Conservation (phyloP, 1,140 invertebrate species). For the Leptoteleia sp. region DNA sequence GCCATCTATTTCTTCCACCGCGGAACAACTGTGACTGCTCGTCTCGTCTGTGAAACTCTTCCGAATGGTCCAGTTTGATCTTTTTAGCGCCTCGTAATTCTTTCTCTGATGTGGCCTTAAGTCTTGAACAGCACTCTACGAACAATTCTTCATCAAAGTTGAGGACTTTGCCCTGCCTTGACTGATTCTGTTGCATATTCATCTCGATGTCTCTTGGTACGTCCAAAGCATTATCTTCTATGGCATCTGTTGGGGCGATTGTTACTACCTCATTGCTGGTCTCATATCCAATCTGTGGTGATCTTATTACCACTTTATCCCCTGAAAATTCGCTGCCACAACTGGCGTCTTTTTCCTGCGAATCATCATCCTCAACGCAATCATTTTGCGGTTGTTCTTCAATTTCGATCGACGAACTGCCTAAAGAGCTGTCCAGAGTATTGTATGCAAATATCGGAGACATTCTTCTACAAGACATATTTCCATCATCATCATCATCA, state of each 20-base stretch:
- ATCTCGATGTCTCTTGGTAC: constrained; percentile 69
- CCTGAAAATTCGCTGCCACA: constrained; percentile 70
- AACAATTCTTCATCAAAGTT: constrained; percentile 79
- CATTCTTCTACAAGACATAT: constrained; percentile 65
- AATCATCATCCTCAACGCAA: constrained; percentile 10
- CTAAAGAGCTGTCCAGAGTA: constrained; percentile 71
- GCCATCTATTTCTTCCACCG: constrained; percentile 73
- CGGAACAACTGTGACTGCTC: constrained; percentile 70
- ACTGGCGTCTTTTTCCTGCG: constrained; percentile 17
- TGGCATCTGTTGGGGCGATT: constrained; percentile 76
- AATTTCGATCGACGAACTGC: constrained; percentile 44
- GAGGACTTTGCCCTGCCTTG: constrained; percentile 75
- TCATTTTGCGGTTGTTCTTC: constrained; percentile 1
- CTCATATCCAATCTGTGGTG: constrained; percentile 68
- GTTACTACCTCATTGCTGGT: constrained; percentile 71
- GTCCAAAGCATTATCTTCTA: constrained; percentile 78
- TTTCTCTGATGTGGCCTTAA: constrained; percentile 79
- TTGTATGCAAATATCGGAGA: constrained; percentile 75
- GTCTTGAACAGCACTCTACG: constrained; percentile 78
- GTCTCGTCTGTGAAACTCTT: constrained; percentile 71
- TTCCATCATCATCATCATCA: constrained; percentile 65
- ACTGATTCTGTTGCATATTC: constrained; percentile 58
- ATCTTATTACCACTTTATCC: constrained; percentile 74
- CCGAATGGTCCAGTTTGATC: constrained; percentile 77
- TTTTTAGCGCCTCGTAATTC: constrained; percentile 78